Base-by-base conservation (phyloP, 2,888 invertebrate species). In the Odontomyia ornata region DNA sequence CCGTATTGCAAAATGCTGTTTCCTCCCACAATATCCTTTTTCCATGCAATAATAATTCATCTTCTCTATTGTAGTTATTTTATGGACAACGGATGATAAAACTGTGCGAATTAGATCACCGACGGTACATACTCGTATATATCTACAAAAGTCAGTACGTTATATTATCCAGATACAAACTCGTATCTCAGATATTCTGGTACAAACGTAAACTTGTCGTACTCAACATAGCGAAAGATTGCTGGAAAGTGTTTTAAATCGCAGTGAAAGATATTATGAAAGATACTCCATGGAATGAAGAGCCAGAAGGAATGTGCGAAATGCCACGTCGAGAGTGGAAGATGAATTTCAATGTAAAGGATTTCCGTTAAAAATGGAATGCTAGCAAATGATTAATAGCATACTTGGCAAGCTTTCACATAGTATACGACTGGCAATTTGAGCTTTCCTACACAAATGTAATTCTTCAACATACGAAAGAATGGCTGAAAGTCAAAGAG, bases 351-450 rank as follows among this genome's bases (percentile, higher is more conserved):
- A 28, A 65, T 36, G 65, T 65, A 11, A 18, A 36, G 65, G 65
- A 36, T 65, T 27, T 65, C 65, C 65, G 30, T 18, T 65, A 36
- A 65, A 65, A 65, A 65, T 30, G 23, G 57, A 4, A 15, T n/a
- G 36, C 65, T n/a, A 65, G 27, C 65, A n/a, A 18, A 65, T 65
- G 65, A 65, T 65, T 65, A 65, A 65, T 65, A 65, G 65, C 65
- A 30, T 65, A 65, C 65, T 65, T 30, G 36, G 30, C 36, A 18
- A 65, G 65, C 36, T 65, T 36, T 65, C 65, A 65, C 27, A 27
- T 65, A 18, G 21, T 21, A 28, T 65, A 5, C 36, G 65, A 65
- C 27, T 36, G 9, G 36, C 15, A 36, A 36, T 65, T n/a, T 30
- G 15, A 65, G 65, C 30, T 65, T 65, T 65, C 28, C 36, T 18